Base-by-base conservation (phyloP, 2,888 invertebrate species). In the Heliothis peltigera region DNA sequence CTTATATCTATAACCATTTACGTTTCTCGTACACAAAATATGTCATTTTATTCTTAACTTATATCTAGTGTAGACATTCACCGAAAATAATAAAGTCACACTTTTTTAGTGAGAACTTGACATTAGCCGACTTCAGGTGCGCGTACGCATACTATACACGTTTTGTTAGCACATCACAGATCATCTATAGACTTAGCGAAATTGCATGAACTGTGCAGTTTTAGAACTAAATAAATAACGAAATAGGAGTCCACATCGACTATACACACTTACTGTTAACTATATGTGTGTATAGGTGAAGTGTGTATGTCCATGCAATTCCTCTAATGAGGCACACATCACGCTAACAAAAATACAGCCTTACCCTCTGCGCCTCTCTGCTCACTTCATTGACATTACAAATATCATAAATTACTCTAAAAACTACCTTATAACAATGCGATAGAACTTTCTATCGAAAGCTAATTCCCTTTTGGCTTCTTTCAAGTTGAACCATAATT, bases 401-500 rank as follows among this genome's bases (percentile, higher is more conserved):
- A 62, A 73, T 78, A 77, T 77, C 74, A 84, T 78, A 81, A 81
- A 79, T 79, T 81, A 77, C 64, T 67, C 63, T 78, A 64, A 60
- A 12, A 64, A 65, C 70, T 82, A 81, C 42, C 68, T 71, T 78
- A 73, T 79, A 84, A 82, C 80, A 84, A 88, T 73, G 73, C 72
- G 60, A 80, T 81, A 83, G 72, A 72, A 75, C 66, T 63, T 54
- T 63, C 84, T 91, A 89, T 82, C 78, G 85, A 93, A 92, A 93
- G 91, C 93, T 93, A 92, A 87, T 89, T 88, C 86, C 91, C 86
- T 92, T 95, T 95, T 95, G 95, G 95, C 95, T 95, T 95, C 95
- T 94, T 94, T 94, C 91, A 94, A 95, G 95, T 95, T 94, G 95
- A 95, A 95, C 94, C 87, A 90, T 88, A 90, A 88, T 93, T 92